Base-by-base conservation (phyloP, 2,888 invertebrate genomes). In the Orthonevra nobilis region DNA sequence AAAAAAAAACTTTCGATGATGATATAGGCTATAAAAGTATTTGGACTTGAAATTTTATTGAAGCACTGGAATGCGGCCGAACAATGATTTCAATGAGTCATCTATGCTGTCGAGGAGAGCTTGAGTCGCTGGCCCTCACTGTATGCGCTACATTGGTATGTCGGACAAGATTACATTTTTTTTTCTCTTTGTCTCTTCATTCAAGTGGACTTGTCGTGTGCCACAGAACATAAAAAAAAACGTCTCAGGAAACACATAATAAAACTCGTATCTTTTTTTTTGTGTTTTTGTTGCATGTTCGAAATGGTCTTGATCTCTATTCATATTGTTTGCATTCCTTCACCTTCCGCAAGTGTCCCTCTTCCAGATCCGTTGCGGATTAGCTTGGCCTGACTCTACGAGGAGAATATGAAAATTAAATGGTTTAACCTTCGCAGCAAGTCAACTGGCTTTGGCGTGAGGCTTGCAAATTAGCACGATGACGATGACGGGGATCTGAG, bases 21-120 rank as follows among this genome's bases (percentile, higher is more conserved):
- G 63, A 38, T 54, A 36, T 69, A 69, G 63, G 63, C 19, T 56
- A 42, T 20, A 75, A 68, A 75, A 75, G 63, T 56, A 69, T 75
- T 70, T 77, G 77, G 61, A 70, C 58, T 70, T 58, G 36, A 52
- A 64, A 38, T 72, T 60, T 77, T 64, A 64, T 70, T 72, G 52
- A 72, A 66, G 72, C 38, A 26, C 40, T 72, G 77, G 77, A 79
- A 79, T 79, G 77, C 40, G 77, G 60, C 64, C 72, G 34, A 66
- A 77, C 77, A 72, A 77, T 77, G 42, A 77, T 58, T 79, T 72
- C 52, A 66, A 56, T 79, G 77, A 79, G 77, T 79, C 77, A 79
- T 58, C 75, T 63, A 40, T 72, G 60, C 42, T 60, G 19, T 46
- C 2, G 52, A 64, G 56, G 42, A 26, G 34, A 63, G 38, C 61